These are phyloP conservation scores for Riparia riparia DNA, from an alignment of 2,113 vertebrate species.

Conservation along the genomic window DNA sequence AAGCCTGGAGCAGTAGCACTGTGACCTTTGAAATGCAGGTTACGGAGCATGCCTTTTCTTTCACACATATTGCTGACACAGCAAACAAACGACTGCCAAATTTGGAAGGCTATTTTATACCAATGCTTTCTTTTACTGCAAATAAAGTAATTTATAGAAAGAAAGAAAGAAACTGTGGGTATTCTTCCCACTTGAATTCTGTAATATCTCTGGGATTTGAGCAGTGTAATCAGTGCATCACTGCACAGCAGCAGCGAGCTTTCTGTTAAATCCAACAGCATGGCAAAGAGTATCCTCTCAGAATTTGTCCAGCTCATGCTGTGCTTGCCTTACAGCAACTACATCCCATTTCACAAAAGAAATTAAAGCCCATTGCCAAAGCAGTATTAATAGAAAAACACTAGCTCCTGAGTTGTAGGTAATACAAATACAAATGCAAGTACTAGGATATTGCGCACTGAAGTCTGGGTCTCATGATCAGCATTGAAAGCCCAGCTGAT, in stretches of 20 bases:
- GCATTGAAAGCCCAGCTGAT: fast-evolving
- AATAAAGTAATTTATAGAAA: background rate
- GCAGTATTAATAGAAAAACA: background rate
- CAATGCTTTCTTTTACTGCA: background rate
- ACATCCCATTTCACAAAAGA: background rate
- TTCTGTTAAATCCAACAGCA: background rate
- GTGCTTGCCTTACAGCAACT: background rate
- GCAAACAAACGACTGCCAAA: background rate
- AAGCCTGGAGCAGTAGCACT: background rate
- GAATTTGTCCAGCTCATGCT: background rate
- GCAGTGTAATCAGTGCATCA: background rate
- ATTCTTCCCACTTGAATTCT: background rate
- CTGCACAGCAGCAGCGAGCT: background rate
- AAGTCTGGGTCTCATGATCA: fast-evolving
- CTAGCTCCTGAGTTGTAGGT: fast-evolving
- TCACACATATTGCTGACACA: constrained; percentile 40
- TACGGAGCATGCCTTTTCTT: background rate
- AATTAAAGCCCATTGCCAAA: background rate
- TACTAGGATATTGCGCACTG: fast-evolving
- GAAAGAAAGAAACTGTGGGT: background rate
- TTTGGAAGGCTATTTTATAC: background rate
- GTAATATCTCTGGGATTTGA: background rate
- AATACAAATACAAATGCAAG: too few species aligned
- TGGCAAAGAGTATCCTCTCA: background rate
- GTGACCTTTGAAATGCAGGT: constrained; percentile 48